Conservation (phyloP, 1,140 invertebrate genomes). For the Drosophila suzukii region DNA sequence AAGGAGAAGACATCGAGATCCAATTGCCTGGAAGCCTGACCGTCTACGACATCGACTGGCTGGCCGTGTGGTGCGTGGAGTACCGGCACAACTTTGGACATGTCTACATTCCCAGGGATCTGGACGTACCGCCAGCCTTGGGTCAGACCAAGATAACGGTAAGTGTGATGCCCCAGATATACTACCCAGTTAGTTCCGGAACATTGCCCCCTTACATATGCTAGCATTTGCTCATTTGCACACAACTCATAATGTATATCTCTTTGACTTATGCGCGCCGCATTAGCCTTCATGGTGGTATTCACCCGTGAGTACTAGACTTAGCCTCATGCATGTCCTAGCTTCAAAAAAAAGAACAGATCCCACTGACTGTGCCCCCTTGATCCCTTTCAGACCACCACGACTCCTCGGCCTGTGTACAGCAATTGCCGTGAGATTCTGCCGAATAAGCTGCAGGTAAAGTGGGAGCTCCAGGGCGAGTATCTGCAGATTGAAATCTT, state of each 20-base stretch:
- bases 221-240: conserved; percentile 63
- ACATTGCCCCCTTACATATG: conserved; percentile 26
- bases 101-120: conserved; percentile 93
- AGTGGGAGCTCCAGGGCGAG: conserved; percentile 91
- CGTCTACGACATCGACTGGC: conserved; percentile 96
- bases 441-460: conserved; percentile 91
- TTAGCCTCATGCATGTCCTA: conserved; percentile 60
- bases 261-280: conserved; percentile 71
- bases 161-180: conserved; percentile 84
- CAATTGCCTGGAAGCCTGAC: conserved; percentile 93
- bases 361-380: background rate
- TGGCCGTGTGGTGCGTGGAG: conserved; percentile 94
- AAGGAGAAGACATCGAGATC: conserved; percentile 95
- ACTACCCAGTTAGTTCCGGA: conserved; percentile 8
- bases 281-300: conserved; percentile 94
- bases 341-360: too few species aligned
- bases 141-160: conserved; percentile 95
- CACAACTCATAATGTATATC: conserved; percentile 74
- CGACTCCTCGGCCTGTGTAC: conserved; percentile 85
- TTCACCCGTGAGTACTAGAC: conserved; percentile 91
- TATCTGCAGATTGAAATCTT: conserved; percentile 91
- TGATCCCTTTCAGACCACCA: conserved; percentile 85
- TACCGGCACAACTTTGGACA: conserved; percentile 96
- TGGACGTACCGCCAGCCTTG: conserved; percentile 95
- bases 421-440: conserved; percentile 93